Base-by-base conservation (phyloP, 2,797 vertebrate genomes). In the Propithecus deckenii region DNA sequence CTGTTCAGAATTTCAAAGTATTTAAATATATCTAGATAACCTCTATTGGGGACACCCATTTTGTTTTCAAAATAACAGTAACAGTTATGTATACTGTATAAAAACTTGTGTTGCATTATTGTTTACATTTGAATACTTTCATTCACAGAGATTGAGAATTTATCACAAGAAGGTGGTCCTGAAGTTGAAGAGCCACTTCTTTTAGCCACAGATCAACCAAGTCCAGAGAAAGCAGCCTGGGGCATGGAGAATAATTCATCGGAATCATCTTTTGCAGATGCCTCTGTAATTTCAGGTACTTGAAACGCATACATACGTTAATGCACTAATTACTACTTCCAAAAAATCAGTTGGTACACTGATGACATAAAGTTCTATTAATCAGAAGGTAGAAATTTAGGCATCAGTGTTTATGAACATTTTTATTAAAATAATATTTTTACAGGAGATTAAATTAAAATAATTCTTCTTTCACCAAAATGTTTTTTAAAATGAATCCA, bases 211-310 rank as follows among this genome's bases (percentile, higher is more conserved):
- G 83, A 97, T 72, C 59, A 96, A 43, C 76, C 97, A 79, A 85
- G 80, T 67, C 75, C 91, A 80, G 48, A 83, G 61, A 96, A 87
- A 65, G 78, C 93, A 25, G 61, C 5, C 85, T 74, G 52, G 63
- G 61, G 28, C 25, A 32, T 6, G 15, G 95, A 98, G 22, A 97
- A 18, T 46, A 87, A 55, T 65, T 17, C 93, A 15, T 32, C 89
- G 50, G 98, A 98, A 89, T 89, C 86, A 14, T 98, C 98, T 67
- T 30, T 38, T 74, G 89, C 52, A 71, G 97, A 97, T 7, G 96
- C 91, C 90, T 97, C 96, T 85, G 1, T 91, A 46, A 7, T 87
- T 52, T 97, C 98, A 98, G 98, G 98, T 99, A 98, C 52, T 30
- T 55, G 6, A 61, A 65, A 50, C 8, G 61, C 4, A 0, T 67